Conservation (phyloP, 92 coral and sea anemone genomes). For the Epizoanthus stellaris region DNA sequence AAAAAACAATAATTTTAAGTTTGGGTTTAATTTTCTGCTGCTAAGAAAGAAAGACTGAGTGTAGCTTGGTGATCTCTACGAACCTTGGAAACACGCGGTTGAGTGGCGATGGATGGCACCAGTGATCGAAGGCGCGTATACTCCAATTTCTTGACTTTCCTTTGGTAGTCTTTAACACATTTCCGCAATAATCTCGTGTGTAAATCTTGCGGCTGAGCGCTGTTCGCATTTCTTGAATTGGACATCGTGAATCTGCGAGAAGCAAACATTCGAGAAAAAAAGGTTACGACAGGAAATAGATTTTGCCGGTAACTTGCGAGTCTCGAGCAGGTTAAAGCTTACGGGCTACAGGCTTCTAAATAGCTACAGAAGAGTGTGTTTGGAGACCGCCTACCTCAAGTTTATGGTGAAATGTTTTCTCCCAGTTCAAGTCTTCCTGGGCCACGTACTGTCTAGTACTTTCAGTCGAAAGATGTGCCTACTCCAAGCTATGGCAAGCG, state of each 20-base stretch:
- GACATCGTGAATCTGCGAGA: slow-evolving; percentile 71
- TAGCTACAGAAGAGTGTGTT: not conserved
- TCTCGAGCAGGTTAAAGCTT: slow-evolving; percentile 12
- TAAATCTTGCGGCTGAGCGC: slow-evolving; percentile 48
- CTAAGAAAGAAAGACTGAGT: not conserved
- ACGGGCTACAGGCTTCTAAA: not conserved
- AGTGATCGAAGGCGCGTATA: slow-evolving; percentile 92
- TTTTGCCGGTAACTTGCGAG: slow-evolving; percentile 39
- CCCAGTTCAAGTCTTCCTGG: slow-evolving; percentile 30
- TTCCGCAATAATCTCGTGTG: slow-evolving; percentile 61
- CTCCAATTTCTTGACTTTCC: slow-evolving; percentile 78
- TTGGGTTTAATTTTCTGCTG: not conserved
- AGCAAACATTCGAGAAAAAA: slow-evolving; percentile 44
- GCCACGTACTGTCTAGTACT: slow-evolving; percentile 2
- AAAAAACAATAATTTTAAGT: not conserved
- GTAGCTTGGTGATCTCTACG: slow-evolving; percentile 24
- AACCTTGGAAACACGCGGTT: slow-evolving; percentile 91
- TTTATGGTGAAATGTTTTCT: not conserved
- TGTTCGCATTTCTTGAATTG: slow-evolving; percentile 55
- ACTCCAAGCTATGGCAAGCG: slow-evolving; percentile 59
- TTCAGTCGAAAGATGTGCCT: slow-evolving; percentile 26
- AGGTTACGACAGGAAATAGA: slow-evolving; percentile 47
- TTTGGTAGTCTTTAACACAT: slow-evolving; percentile 71
- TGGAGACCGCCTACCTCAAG: not conserved
- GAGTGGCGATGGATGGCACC: slow-evolving; percentile 86